Evolutionary conservation across 2,113 vertebrate genomes (phyloP), one percentile per base, ranked within the genome.

Genomic region (Pachyramphus minor): DNA sequence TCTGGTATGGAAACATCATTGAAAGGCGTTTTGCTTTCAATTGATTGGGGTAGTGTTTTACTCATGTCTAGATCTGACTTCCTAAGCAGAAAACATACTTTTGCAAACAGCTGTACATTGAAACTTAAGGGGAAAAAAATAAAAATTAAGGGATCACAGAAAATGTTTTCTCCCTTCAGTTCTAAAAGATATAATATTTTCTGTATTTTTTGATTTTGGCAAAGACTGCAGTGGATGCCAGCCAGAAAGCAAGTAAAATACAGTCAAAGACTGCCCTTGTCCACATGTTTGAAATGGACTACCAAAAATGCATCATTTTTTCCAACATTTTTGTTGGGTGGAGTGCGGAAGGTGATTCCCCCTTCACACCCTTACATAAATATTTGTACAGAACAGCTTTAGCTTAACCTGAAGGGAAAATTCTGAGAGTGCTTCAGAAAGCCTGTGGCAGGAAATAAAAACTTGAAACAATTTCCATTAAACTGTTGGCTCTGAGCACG

Each of bases 391-490:
- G 85, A 92, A 90, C 83, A 89, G 77, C 92, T 95, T 91, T 33
- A 93, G 56, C 66, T 41, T 49, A 92, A 87, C 92, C 92, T 94
- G 95, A 92, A 84, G 85, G 93, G 92, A 94, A 96, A 96, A 92
- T 81, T 96, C 96, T 92, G 80, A 93, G 83, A 87, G 90, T 66
- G 85, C 93, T 90, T 95, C 83, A 95, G 95, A 96, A 96, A 90
- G 66, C 56, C 76, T 87, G 76, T 52, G 85, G 93, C 84, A 96
- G 88, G 95, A 97, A 95, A 94, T 94, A 93, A 95, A 95, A 95
- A 28, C 72, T 88, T 91, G 16, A 93, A 96, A 94, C 90, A 95
- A 96, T 97, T 96, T 97, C 93, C 96, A 96, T 94, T 93, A 96
- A 95, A 93, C 44, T 31, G 25, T 49, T 96, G 96, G 96, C 93